phyloP scores from a whole-genome alignment of 1,140 invertebrate genomes.

The Stratiolaelaps scimitus region DNA sequence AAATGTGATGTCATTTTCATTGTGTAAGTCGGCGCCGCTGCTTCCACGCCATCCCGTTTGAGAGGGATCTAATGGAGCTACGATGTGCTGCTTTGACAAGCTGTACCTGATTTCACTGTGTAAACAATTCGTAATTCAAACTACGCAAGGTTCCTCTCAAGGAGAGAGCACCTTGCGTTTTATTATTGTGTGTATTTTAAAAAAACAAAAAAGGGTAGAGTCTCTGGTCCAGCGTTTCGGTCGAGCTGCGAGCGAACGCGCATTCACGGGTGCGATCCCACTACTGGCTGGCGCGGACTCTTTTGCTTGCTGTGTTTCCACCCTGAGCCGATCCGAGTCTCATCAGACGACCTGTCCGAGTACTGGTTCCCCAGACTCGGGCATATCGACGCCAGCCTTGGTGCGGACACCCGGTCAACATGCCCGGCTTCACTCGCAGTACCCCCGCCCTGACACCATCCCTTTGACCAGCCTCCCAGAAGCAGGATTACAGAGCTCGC shows the following conservation, averaged over 20 bases:
- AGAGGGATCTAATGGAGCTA: too few relatives aligned
- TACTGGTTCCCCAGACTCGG: constrained; percentile 58
- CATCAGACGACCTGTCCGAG: constrained; percentile 71
- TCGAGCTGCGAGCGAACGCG: constrained; percentile 40
- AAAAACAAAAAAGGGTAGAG: constrained; percentile 13
- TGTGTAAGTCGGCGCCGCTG: too few relatives aligned
- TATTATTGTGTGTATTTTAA: too few relatives aligned
- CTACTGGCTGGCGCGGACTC: constrained; percentile 88
- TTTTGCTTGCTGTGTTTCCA: constrained; percentile 93
- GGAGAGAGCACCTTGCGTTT: too few relatives aligned
- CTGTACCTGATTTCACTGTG: too few relatives aligned
- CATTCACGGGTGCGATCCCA: constrained; percentile 93
- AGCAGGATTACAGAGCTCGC: constrained; percentile 27
- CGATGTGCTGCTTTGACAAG: too few relatives aligned
- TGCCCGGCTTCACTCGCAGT: constrained; percentile 10
- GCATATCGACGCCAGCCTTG: constrained; percentile 70
- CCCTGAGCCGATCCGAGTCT: constrained; percentile 89
- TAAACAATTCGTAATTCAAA: too few relatives aligned
- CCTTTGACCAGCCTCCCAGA: constrained; percentile 21
- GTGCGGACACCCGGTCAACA: constrained; percentile 28
- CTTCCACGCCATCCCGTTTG: too few relatives aligned
- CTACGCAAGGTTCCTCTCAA: too few relatives aligned
- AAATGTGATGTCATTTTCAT: too few relatives aligned
- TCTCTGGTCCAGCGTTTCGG: constrained; percentile 19
- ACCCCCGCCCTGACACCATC: constrained; percentile 26